Evolutionary conservation across 2,888 invertebrate species (phyloP), one percentile per base, ranked within the genome.

Genomic region (Sminthurides aquaticus): DNA sequence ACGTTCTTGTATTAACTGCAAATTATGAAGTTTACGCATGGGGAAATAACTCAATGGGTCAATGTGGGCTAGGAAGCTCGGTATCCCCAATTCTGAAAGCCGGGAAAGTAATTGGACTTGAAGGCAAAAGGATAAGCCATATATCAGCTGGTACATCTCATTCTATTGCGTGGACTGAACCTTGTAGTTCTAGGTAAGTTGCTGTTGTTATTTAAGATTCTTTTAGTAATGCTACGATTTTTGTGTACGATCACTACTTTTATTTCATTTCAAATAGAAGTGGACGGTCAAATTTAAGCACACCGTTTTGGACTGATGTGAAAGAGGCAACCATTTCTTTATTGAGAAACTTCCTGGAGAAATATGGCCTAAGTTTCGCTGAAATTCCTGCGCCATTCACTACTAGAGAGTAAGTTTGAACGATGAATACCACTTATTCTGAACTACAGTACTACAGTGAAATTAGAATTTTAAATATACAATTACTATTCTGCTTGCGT

Each of bases 81-180:
- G 82, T 82, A 48, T 83, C 83, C 66, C 84, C 84, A 2, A 79
- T 85, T 2, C 80, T 82, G 1, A 77, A 82, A 59, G 85, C 85
- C 1, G 77, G 80, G 54, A 82, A 82, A 75, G 84, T 85, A 1
- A 76, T 82, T 27, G 83, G 83, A 1, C 75, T 85, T 24, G 82
- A 82, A 26, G 82, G 82, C 1, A 78, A 82, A 1, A 78, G 78
- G 54, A 79, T 85, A 49, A 79, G 83, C 70, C 85, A 85, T 76
- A 84, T 86, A 60, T 85, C 85, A 62, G 85, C 85, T 48, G 85
- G 85, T 62, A 85, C 85, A 1, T 84, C 84, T 0, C 85, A 86
- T 77, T 84, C 84, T 55, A 77, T 85, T 27, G 84, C 84, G 1
- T 85, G 84, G 84, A 85, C 85, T 0, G 78, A 29, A 24, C 34